These are phyloP conservation scores for Drosophila miranda DNA, from an alignment of 1,140 invertebrate species.

Conservation along the genomic window DNA sequence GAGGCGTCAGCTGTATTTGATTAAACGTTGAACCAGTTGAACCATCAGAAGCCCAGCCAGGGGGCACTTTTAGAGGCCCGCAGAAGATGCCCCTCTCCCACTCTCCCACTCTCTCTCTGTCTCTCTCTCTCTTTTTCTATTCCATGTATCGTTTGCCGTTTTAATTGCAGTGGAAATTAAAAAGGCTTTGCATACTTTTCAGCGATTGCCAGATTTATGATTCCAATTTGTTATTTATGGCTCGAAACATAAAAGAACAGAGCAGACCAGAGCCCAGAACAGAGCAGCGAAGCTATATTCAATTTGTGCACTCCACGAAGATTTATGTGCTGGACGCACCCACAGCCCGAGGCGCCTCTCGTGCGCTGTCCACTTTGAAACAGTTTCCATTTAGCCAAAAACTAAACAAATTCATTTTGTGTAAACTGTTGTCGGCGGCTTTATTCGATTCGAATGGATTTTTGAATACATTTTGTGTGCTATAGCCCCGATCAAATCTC, in stretches of 20 bases:
- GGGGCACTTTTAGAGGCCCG: too few relatives aligned
- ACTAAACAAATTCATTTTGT: constrained; percentile 66
- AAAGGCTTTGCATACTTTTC: constrained; percentile 57
- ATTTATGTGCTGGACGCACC: constrained; percentile 54
- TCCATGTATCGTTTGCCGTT: constrained; percentile 13
- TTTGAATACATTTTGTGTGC: constrained; percentile 56
- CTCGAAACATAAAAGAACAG: not conserved
- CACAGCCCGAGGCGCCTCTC: constrained; percentile 8
- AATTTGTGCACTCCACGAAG: constrained; percentile 58
- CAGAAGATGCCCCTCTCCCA: too few relatives aligned
- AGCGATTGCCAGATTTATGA: constrained; percentile 59
- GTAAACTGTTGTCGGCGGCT: constrained; percentile 60
- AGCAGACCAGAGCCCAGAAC: not conserved
- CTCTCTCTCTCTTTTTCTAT: too few relatives aligned
- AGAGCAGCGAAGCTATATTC: constrained; percentile 36
- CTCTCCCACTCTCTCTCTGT: too few relatives aligned
- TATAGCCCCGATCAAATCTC: not conserved
- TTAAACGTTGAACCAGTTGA: constrained; percentile 40
- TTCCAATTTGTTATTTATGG: constrained; percentile 72
- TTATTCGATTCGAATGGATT: constrained; percentile 47
- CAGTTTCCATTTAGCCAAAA: constrained; percentile 31
- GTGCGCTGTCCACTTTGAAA: constrained; percentile 22
- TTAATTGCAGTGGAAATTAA: constrained; percentile 73
- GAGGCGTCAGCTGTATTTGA: constrained; percentile 59
- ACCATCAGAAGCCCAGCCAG: too few relatives aligned